Evolutionary conservation across 92 coral and sea anemone genomes (phyloP), one percentile per base, ranked within the genome.

Genomic region (Bergia puertoricense): DNA sequence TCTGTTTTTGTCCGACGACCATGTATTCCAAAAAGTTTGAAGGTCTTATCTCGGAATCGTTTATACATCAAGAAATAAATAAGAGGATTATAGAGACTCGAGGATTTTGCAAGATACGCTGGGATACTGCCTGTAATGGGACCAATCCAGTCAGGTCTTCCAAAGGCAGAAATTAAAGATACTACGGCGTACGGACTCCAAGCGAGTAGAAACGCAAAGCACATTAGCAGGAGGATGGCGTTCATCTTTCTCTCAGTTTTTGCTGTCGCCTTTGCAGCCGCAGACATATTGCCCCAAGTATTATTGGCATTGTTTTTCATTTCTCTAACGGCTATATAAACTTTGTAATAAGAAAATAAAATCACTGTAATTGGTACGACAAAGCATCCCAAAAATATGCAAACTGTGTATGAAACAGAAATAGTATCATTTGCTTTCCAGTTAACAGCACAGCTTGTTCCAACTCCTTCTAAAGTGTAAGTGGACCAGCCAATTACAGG

Each of bases 131-230:
- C 82, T 5, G 79, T 37, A 36, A 59, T 39, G 57, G 50, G 68
- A 38, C 66, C 77, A 71, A 86, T 88, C 68, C 71, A 56, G 42
- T 80, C 48, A 11, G 71, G 9, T 38, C 73, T 37, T 14, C 85
- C 71, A 56, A 30, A 56, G 50, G 85, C 85, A 80, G 85, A 80
- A 39, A 80, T 80, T 46, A 92, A 78, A 13, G 98, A 91, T 16
- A 95, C 94, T 4, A 91, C 81, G 20, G 98, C 96, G 81, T 95
- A 95, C 14, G 98, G 98, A 0, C 93, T 89, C 98, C 98, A 96
- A 51, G 97, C 97, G n/a, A 94, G n/a, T 13, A 95, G 74, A 83
- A 89, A 95, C 48, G 91, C 94, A 18, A 81, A 59, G 39, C 86
- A 86, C 93, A 95, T 91, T 6, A 91, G 78, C 14, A 86, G 88